Evolutionary conservation across 1,140 invertebrate species (phyloP), one percentile per base, ranked within the genome.

Genomic region (Aphelenchoides besseyi): DNA sequence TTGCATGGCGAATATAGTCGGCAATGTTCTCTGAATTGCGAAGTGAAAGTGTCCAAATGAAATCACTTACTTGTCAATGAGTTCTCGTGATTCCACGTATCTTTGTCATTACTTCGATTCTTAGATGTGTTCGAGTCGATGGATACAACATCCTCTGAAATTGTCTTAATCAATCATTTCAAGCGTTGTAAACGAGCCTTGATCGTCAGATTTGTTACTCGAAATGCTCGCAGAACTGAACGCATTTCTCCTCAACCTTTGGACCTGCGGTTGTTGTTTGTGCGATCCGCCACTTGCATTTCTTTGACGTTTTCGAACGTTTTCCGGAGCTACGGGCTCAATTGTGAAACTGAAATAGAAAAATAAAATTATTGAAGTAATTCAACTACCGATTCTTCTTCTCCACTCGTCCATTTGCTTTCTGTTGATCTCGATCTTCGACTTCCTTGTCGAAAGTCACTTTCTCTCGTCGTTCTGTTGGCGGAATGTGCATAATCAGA

Each of bases 1-100:
- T 84, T 26, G 83, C 80, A 23, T 82, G 74, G 33, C 71, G 69
- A 16, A 82, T 73, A 61, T 84, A 82, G 16, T 74, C 80, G 67
- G 68, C 64, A 63, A 82, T 72, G 37, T 78, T 81, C 63, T 48
- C 80, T 79, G n/a, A 57, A 74, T 33, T 66, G 1, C n/a, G 41
- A 12, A 48, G n/a, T n/a, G n/a, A n/a, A n/a, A n/a, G n/a, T n/a
- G 5, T 12, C 41, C 41, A 23, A 48, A 12, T 23, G 41, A 48
- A 48, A 48, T 26, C 5, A 26, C 55, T 33, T 8, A 59, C 55
- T 59, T 28, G 55, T 59, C 18, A 59, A 33, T 8, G 5, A 8
- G 55, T 59, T 59, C 5, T 59, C 55, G 18, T 59, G 5, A 33
- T 59, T 59, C 55, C 55, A 59, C 5, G 5, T 59, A 8, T 59